Conservation (phyloP, 1,140 invertebrate species). For the Nasonia giraulti region DNA sequence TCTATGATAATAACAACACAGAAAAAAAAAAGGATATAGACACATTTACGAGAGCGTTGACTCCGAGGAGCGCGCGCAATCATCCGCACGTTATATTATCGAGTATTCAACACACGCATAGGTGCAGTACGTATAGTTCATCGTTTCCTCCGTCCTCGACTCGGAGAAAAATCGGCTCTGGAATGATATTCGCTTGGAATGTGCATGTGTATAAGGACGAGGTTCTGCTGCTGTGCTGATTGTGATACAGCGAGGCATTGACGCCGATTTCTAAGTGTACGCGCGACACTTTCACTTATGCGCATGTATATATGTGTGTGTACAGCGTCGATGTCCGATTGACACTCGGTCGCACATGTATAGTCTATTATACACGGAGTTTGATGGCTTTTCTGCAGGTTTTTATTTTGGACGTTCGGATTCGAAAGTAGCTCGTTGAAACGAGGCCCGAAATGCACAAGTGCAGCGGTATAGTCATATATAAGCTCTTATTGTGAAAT, state of each 20-base stretch:
- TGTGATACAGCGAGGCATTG: conserved; percentile 22
- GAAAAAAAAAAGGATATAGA: no score
- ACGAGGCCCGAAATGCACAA: background rate
- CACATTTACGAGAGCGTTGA: background rate
- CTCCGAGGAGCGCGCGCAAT: background rate
- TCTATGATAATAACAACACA: no score
- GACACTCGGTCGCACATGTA: no score
- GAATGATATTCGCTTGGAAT: conserved; percentile 35
- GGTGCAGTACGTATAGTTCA: background rate
- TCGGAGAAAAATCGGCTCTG: background rate
- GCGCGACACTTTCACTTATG: conserved; percentile 41
- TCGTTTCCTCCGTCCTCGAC: conserved; percentile 19
- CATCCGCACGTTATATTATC: background rate
- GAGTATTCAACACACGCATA: background rate
- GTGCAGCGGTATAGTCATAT: background rate
- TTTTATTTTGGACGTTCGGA: no score
- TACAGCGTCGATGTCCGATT: conserved; percentile 24
- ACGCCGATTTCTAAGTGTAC: conserved; percentile 37
- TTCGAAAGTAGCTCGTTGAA: conserved; percentile 2
- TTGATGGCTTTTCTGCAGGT: no score
- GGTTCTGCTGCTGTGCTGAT: background rate
- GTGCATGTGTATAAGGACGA: conserved; percentile 24
- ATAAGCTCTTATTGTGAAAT: conserved; percentile 5
- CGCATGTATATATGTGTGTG: background rate
- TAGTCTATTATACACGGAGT: no score